phyloP scores from a whole-genome alignment of 2,888 invertebrate genomes.

The Nemapogon koenigi region DNA sequence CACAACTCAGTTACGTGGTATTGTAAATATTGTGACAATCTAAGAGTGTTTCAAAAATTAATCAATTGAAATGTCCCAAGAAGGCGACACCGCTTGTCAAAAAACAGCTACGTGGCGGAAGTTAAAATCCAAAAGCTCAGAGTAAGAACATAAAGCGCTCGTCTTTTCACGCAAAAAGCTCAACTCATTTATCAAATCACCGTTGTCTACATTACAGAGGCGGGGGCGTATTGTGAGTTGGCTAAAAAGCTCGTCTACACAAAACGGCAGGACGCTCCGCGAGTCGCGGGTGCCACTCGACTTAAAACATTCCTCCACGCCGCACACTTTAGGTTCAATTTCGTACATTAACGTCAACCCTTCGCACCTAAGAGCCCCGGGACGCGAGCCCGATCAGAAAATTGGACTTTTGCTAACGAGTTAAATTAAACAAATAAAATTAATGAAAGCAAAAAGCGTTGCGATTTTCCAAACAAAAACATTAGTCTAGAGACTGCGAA shows the following conservation, averaged over 20 bases:
- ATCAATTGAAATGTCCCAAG: slow-evolving; percentile 2
- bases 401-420: slow-evolving; percentile 43
- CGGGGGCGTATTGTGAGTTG: slow-evolving; percentile 42
- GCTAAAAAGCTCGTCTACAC: slow-evolving; percentile 43
- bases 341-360: slow-evolving; percentile 1
- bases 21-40: too few species aligned
- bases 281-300: slow-evolving; percentile 14
- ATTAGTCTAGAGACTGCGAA: slow-evolving; percentile 26
- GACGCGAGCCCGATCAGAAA: slow-evolving; percentile 27
- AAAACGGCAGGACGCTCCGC: slow-evolving; percentile 31
- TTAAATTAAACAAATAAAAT: slow-evolving; percentile 47
- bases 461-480: slow-evolving; percentile 34
- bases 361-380: slow-evolving; percentile 4
- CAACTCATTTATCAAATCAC: slow-evolving; percentile 53
- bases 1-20: too few species aligned
- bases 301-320: not conserved
- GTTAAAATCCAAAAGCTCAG: slow-evolving; percentile 21
- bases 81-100: slow-evolving; percentile 24
- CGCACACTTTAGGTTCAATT: slow-evolving; percentile 8
- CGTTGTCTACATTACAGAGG: slow-evolving; percentile 47
- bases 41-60: slow-evolving; percentile 3
- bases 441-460: slow-evolving; percentile 39
- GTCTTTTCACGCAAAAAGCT: slow-evolving; percentile 44
- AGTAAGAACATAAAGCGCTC: slow-evolving; percentile 31
- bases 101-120: slow-evolving; percentile 21